Evolutionary conservation across 2,888 invertebrate species (phyloP).

Genomic region (Odontomyia ornata): DNA sequence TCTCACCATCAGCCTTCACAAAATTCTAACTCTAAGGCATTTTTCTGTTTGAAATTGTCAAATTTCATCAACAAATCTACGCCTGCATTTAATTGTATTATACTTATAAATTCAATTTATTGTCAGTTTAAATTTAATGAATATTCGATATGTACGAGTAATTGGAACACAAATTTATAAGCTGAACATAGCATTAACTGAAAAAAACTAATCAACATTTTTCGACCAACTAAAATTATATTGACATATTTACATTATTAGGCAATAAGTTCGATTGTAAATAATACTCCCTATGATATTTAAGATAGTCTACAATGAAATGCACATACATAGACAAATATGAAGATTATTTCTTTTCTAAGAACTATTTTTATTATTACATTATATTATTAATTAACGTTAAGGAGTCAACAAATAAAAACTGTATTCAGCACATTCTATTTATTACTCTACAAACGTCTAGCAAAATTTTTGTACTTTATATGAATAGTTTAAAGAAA

Average conservation of each 20-base stretch:
- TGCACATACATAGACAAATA: background rate
- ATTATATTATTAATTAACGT: no score
- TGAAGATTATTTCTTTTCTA: constrained; percentile 6
- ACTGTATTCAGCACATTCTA: no score
- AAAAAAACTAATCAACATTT: constrained; percentile 30
- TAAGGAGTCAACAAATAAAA: background rate
- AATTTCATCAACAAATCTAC: no score
- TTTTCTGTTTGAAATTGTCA: no score
- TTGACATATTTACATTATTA: constrained; percentile 9
- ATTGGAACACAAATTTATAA: background rate
- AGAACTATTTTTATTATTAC: constrained; percentile 10
- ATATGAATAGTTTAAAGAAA: no score
- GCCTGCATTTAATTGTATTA: no score
- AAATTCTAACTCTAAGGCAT: no score
- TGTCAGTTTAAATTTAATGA: background rate
- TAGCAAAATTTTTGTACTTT: no score
- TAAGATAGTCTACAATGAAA: background rate
- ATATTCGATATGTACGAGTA: no score
- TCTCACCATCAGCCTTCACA: no score
- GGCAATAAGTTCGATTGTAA: constrained; percentile 22
- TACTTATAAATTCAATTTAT: no score
- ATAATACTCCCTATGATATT: constrained; percentile 33
- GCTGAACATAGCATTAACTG: constrained; percentile 11
- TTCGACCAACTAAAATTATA: constrained; percentile 41
- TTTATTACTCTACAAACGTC: no score